Evolutionary conservation across 2,113 vertebrate genomes (phyloP).

Genomic region (Paramisgurnus dabryanus): DNA sequence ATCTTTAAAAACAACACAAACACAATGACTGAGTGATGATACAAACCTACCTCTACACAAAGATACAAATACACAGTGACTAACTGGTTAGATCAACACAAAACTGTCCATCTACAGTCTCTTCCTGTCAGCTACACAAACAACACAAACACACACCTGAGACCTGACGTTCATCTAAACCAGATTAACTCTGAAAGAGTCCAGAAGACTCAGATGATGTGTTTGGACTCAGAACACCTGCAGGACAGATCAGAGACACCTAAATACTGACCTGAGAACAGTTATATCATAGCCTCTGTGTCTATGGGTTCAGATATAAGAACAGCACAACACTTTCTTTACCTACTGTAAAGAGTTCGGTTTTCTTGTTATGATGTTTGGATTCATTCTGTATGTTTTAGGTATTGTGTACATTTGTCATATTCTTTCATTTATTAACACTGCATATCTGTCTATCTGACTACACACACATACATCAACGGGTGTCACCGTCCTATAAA

Average conservation of each 20-base stretch:
- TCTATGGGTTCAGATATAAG: background rate
- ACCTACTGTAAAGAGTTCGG: too few species aligned
- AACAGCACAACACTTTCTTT: too few species aligned
- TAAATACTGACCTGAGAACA: slow-evolving; percentile 1
- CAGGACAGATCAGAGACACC: slow-evolving; percentile 59
- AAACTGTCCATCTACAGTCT: background rate
- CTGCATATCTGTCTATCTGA: too few species aligned
- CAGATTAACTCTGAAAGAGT: slow-evolving; percentile 75
- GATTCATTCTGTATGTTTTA: too few species aligned
- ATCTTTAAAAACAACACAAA: background rate
- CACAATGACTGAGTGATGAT: background rate
- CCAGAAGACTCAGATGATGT: slow-evolving; percentile 74
- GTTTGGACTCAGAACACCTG: slow-evolving; percentile 75
- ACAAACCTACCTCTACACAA: background rate
- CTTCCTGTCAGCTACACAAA: background rate
- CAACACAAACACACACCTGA: slow-evolving; percentile 29
- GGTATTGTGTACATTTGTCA: too few species aligned
- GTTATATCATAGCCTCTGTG: too few species aligned
- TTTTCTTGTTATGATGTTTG: too few species aligned
- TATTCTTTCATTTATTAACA: too few species aligned
- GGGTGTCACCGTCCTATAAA: too few species aligned
- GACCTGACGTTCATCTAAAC: slow-evolving; percentile 62
- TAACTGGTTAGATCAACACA: background rate
- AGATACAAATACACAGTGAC: background rate
- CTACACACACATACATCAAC: too few species aligned